phyloP scores from a whole-genome alignment of 2,797 vertebrate species.

The Sternotherus odoratus region DNA sequence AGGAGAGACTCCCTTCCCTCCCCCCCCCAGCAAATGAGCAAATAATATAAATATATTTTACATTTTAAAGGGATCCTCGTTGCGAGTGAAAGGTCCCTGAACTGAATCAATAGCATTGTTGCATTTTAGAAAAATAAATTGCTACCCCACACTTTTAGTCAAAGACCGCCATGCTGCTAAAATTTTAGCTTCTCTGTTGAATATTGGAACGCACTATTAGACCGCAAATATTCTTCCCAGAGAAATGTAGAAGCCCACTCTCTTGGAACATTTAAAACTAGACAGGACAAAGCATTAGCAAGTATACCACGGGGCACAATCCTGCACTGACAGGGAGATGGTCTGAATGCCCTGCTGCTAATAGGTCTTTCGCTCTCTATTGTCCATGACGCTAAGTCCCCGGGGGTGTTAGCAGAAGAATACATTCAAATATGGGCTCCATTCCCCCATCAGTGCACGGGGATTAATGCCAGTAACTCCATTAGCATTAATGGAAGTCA shows the following conservation, averaged over 20 bases:
- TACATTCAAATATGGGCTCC: neutral
- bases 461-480: slow-evolving; percentile 1
- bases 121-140: neutral
- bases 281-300: slow-evolving; percentile 38
- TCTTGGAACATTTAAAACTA: slow-evolving; percentile 49
- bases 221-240: slow-evolving; percentile 61
- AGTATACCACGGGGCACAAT: neutral
- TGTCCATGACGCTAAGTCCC: neutral
- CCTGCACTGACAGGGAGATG: neutral
- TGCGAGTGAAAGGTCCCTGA: neutral
- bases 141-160: no score
- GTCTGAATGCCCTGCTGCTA: neutral
- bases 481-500: neutral
- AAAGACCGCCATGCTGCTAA: neutral
- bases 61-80: neutral
- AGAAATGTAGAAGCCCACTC: slow-evolving; percentile 56
- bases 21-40: neutral
- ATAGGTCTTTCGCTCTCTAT: neutral
- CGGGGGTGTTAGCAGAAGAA: neutral
- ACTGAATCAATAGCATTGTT: neutral
- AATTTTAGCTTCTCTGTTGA: neutral
- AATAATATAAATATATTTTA: neutral
- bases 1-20: neutral
- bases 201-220: neutral
- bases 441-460: neutral